Evolutionary conservation across 30 jellyfish, hydroid and myxozoan genomes (phyloP).

Genomic region (Hydractinia symbiolongicarpus): DNA sequence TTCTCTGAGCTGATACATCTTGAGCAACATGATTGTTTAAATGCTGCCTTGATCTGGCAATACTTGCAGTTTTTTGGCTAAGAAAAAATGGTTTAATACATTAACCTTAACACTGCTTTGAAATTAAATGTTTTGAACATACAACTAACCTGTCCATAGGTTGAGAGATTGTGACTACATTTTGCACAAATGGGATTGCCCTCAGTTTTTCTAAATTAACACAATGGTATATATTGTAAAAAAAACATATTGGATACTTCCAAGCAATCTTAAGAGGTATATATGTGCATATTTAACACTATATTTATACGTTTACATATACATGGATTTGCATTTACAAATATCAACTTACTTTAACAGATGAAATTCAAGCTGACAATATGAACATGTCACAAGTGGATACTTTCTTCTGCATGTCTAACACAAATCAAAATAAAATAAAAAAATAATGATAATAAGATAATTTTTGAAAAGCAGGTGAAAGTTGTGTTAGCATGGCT

Average conservation of each 20-base stretch:
- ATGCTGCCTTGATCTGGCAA: slow-evolving; percentile 72
- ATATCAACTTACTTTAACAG: slow-evolving; percentile 50
- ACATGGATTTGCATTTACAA: neutral
- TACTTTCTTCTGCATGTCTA: slow-evolving; percentile 59
- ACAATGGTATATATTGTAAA: neutral
- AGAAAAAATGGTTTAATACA: neutral
- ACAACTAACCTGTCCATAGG: slow-evolving; percentile 53
- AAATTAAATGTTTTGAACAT: neutral
- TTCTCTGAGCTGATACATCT: slow-evolving; percentile 78
- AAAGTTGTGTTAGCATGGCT: no score
- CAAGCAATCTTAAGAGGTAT: neutral
- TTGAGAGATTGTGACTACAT: slow-evolving; percentile 44
- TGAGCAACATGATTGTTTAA: slow-evolving; percentile 61
- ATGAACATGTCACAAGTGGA: slow-evolving; percentile 63
- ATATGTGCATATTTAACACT: no score
- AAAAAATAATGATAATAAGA: neutral
- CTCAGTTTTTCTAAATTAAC: slow-evolving; percentile 39
- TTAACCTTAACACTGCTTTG: neutral
- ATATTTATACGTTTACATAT: neutral
- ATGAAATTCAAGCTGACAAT: slow-evolving; percentile 76
- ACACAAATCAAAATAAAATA: slow-evolving; percentile 1
- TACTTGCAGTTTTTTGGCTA: slow-evolving; percentile 84
- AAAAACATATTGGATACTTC: no score
- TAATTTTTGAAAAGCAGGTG: neutral
- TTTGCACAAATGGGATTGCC: slow-evolving; percentile 49